phyloP scores from a whole-genome alignment of 2,888 invertebrate genomes.

The Rambutsinella grinnellia region DNA sequence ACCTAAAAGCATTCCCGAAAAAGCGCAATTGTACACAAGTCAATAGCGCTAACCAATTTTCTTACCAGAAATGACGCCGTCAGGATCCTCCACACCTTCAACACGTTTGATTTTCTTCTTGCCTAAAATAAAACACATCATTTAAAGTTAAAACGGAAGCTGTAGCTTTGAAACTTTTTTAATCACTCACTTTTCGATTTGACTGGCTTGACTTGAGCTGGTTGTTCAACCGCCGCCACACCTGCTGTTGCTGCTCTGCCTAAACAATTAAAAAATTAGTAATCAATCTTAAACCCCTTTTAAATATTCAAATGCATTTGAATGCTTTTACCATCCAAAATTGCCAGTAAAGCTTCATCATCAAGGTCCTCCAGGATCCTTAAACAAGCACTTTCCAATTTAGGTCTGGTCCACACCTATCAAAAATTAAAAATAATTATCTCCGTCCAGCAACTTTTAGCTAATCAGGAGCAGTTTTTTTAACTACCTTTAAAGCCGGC shows the following conservation, averaged over 20 bases:
- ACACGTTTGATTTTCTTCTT: too few species aligned
- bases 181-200: conserved; percentile 18
- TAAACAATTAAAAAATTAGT: conserved; percentile 5
- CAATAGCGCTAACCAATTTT: not conserved
- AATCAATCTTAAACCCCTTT: not conserved
- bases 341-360: conserved; percentile 68
- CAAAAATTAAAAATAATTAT: conserved; percentile 2
- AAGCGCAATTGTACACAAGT: not conserved
- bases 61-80: not conserved
- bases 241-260: conserved; percentile 30
- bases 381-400: conserved; percentile 69
- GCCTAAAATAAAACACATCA: not conserved
- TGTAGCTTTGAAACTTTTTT: too few species aligned
- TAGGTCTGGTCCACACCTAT: conserved; percentile 22
- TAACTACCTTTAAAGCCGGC: conserved; percentile 69
- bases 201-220: not conserved
- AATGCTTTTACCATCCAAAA: conserved; percentile 68
- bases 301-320: not conserved
- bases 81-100: not conserved
- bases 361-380: conserved; percentile 70
- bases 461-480: too few species aligned
- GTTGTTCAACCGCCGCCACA: conserved; percentile 33
- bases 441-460: too few species aligned
- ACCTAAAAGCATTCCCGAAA: not conserved
- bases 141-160: not conserved